phyloP scores from a whole-genome alignment of 2,113 vertebrate species.

The Bos javanicus region DNA sequence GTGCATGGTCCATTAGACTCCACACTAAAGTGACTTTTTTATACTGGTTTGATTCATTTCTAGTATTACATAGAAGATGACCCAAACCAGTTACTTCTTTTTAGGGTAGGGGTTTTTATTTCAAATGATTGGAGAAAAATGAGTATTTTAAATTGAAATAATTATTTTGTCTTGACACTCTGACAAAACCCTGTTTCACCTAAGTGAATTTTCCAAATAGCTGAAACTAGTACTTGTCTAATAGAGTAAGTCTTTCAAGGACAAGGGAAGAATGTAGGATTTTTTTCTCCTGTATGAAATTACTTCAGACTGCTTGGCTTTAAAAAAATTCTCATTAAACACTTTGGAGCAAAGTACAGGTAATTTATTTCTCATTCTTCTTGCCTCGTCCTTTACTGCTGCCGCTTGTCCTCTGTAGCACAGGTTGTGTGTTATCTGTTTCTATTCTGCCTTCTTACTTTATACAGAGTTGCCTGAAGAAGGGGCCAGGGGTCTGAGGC shows the following conservation, averaged over 20 bases:
- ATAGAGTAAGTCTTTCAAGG: not conserved
- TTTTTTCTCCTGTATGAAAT: slow-evolving; percentile 14
- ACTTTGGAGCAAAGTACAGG: not conserved
- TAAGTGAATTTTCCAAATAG: slow-evolving; percentile 42
- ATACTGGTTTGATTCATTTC: not conserved
- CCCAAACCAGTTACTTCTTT: not conserved
- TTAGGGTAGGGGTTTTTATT: not conserved
- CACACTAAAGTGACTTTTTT: slow-evolving; percentile 14
- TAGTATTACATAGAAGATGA: not conserved
- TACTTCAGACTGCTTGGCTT: not conserved
- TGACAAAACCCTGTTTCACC: not conserved
- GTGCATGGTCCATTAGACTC: not conserved
- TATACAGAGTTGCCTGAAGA: not conserved
- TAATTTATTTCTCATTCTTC: not conserved
- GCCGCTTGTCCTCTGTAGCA: not conserved
- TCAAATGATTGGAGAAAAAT: not conserved
- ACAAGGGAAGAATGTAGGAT: not conserved
- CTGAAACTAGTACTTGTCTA: slow-evolving; percentile 22
- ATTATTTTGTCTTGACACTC: slow-evolving; percentile 14
- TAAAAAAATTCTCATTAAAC: not conserved
- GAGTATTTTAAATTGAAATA: slow-evolving; percentile 25
- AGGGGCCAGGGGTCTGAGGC: not conserved
- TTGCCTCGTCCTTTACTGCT: not conserved
- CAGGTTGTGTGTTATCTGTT: not conserved
- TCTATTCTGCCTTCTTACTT: not conserved